Evolutionary conservation across 2,113 vertebrate species (phyloP).

Genomic region (Mesocricetus auratus): DNA sequence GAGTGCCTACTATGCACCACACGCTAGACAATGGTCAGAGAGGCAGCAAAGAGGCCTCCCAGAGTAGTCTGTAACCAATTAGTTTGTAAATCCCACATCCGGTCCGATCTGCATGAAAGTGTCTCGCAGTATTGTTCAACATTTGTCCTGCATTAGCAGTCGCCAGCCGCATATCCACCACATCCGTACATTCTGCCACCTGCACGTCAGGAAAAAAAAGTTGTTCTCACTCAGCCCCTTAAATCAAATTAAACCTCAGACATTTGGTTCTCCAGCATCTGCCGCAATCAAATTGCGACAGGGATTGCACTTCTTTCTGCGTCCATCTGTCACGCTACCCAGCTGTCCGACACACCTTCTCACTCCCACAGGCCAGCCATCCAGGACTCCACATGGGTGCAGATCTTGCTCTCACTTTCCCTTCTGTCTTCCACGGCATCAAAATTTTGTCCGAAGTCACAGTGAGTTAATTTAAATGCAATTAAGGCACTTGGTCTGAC

Average conservation of each 20-base stretch:
- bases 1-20: background rate
- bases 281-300: background rate
- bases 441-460: background rate
- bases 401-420: background rate
- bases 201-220: conserved; percentile 56
- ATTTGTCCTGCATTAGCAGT: conserved; percentile 48
- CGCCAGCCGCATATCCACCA: background rate
- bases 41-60: background rate
- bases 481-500: background rate
- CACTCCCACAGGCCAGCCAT: fast-evolving
- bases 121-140: background rate
- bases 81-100: background rate
- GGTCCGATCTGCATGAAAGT: background rate
- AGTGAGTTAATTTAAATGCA: background rate
- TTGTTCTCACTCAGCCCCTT: conserved; percentile 60
- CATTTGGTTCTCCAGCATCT: background rate
- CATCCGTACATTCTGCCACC: background rate
- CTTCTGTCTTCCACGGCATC: background rate
- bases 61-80: background rate
- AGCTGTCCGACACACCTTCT: background rate
- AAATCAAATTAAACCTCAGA: conserved; percentile 33
- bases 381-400: fast-evolving
- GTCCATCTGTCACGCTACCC: background rate
- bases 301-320: background rate
- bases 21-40: background rate